Percentiles rank a stretch among this genome's conserved stretches.
Conservation (phyloP, 2,113 vertebrate genomes). For the Tragelaphus scriptus region DNA sequence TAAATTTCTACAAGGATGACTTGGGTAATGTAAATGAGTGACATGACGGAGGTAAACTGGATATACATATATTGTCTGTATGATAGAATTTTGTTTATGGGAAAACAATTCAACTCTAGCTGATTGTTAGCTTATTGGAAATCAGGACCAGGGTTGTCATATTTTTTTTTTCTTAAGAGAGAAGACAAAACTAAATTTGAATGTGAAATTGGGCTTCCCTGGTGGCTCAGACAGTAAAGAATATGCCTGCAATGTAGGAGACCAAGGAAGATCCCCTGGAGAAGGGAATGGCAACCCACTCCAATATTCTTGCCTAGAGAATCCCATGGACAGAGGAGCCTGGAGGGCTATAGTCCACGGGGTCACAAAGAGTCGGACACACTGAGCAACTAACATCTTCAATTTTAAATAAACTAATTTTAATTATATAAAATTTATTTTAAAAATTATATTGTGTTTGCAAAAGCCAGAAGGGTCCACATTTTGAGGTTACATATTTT, state of each 20-base stretch:
- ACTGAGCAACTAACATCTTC: not conserved
- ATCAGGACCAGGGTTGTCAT: not conserved
- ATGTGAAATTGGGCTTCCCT: not conserved
- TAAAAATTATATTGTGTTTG: not conserved
- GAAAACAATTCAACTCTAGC: not conserved
- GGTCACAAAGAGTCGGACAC: not conserved
- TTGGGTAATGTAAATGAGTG: not conserved
- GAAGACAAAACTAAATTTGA: not conserved
- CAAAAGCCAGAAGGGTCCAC: not conserved
- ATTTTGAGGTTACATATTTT: not conserved
- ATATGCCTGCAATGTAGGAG: not conserved
- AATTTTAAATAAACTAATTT: not conserved
- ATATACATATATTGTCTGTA: not conserved
- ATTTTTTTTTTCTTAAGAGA: not conserved
- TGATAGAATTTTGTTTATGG: not conserved
- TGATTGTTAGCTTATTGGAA: not conserved
- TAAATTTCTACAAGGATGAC: not conserved
- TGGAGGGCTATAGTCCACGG: not conserved
- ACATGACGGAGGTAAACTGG: accelerated
- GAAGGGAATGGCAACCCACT: not conserved
- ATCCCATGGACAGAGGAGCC: not conserved
- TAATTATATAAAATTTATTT: not conserved
- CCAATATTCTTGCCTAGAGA: not conserved
- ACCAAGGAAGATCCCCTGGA: not conserved
- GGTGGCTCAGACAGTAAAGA: not conserved